Percentiles rank a stretch among this genome's conserved stretches.
phyloP scores from a whole-genome alignment of 2,113 vertebrate species.

The Gavia stellata region DNA sequence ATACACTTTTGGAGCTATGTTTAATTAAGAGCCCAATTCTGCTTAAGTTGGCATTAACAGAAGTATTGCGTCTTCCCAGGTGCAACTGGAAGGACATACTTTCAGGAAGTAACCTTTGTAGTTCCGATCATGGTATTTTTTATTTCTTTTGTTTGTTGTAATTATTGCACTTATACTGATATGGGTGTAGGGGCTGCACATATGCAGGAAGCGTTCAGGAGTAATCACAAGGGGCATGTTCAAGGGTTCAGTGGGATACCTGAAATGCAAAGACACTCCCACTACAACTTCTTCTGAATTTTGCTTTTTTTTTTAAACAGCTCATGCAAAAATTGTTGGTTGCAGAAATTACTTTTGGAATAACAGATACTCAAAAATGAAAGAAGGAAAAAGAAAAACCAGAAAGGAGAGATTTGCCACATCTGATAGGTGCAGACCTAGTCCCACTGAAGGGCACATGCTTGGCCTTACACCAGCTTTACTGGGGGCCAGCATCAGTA shows the following conservation, averaged over 20 bases:
- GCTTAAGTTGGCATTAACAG: background rate
- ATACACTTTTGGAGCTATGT: background rate
- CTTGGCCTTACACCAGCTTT: background rate
- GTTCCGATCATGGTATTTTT: background rate
- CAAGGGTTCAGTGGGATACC: background rate
- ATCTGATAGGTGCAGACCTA: background rate
- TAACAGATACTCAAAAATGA: background rate
- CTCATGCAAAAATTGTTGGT: background rate
- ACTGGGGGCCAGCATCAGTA: background rate
- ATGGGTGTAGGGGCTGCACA: background rate
- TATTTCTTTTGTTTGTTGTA: background rate
- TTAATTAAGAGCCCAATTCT: background rate
- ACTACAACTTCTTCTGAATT: background rate
- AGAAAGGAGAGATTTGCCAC: background rate
- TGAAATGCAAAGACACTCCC: background rate
- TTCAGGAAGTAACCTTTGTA: background rate
- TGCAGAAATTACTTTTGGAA: background rate
- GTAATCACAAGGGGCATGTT: background rate
- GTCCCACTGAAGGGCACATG: background rate
- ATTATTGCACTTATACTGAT: background rate
- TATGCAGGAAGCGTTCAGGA: background rate
- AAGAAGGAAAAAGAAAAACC: background rate
- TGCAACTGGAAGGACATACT: background rate
- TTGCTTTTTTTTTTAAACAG: background rate
- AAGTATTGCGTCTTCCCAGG: background rate